phyloP scores from a whole-genome alignment of 2,113 vertebrate genomes.

The Marmota flaviventris region DNA sequence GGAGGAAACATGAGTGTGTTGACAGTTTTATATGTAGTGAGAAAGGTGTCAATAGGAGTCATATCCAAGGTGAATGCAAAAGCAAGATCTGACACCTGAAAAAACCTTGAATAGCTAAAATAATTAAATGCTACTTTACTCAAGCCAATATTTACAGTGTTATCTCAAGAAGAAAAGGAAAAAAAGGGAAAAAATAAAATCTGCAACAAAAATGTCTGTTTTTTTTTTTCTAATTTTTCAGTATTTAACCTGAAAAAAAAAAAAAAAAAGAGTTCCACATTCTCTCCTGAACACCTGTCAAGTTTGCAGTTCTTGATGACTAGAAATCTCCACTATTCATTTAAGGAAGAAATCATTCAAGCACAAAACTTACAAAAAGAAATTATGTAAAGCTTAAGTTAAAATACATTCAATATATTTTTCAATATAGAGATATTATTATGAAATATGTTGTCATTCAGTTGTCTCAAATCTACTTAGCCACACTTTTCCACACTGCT shows the following conservation, averaged over 20 bases:
- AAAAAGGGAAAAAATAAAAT: background rate
- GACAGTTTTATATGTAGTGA: background rate
- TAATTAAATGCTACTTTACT: background rate
- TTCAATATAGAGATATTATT: conserved; percentile 1
- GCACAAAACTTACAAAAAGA: background rate
- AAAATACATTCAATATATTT: conserved; percentile 9
- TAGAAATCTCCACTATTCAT: background rate
- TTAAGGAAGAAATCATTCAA: conserved; percentile 23
- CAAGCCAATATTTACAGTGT: background rate
- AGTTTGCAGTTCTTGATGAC: background rate
- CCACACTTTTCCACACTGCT: conserved; percentile 33
- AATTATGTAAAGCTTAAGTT: conserved; percentile 37
- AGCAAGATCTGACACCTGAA: background rate
- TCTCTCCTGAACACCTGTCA: background rate
- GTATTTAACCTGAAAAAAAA: background rate
- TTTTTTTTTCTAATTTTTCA: background rate
- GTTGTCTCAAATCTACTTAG: conserved; percentile 42
- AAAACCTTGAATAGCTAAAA: background rate
- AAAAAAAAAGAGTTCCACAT: background rate
- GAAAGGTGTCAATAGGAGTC: background rate
- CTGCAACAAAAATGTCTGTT: background rate
- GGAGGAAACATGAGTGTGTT: background rate
- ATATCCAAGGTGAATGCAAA: background rate
- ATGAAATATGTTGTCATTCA: conserved; percentile 31
- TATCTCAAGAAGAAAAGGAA: background rate